Evolutionary conservation across 1,140 invertebrate genomes (phyloP), one percentile per base, ranked within the genome.

Genomic region (Homalodisca vitripennis): DNA sequence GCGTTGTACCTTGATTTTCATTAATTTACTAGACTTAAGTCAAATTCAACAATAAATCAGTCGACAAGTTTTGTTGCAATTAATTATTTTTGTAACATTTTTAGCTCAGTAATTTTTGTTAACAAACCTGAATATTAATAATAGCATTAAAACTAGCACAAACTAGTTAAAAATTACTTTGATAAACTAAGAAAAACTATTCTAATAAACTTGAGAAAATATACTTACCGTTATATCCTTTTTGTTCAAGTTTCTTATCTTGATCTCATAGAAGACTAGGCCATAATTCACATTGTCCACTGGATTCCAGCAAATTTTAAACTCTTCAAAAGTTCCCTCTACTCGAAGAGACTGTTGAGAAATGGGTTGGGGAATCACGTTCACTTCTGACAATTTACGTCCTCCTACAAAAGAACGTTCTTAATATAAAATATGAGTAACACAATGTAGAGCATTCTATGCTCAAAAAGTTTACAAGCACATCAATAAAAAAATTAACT

Each of bases 211-310:
- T n/a, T n/a, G n/a, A n/a, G n/a, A n/a, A n/a, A n/a, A n/a, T 51
- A 14, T 57, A 74, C 73, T 76, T 75, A 79, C 77, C 24, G 74
- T 62, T 55, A 73, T 75, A 46, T 75, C 73, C 51, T 77, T 75
- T 41, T 73, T 73, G 10, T 77, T 75, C 24, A 73, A 67, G 20
- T 78, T 76, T 62, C 85, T 82, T 47, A 94, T 83, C 75, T 87
- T 89, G 26, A 95, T 84, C 78, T 94, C 90, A 75, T 97, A 98
- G 73, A 89, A 92, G 0, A 97, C 86, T 12, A 84, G 84, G 27
- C 91, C 92, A 74, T 92, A 90, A 73, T 92, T 95, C 1, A 91
- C 87, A 68, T 88, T 87, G 0, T 78, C 79, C 0, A 90, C 85
- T 0, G 89, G 86, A 13, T 86, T 78, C 93, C 93, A 96, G 0